Percentiles rank a stretch among this genome's conserved stretches.
phyloP scores from a whole-genome alignment of 2,888 invertebrate genomes.

The Elysia crispata region DNA sequence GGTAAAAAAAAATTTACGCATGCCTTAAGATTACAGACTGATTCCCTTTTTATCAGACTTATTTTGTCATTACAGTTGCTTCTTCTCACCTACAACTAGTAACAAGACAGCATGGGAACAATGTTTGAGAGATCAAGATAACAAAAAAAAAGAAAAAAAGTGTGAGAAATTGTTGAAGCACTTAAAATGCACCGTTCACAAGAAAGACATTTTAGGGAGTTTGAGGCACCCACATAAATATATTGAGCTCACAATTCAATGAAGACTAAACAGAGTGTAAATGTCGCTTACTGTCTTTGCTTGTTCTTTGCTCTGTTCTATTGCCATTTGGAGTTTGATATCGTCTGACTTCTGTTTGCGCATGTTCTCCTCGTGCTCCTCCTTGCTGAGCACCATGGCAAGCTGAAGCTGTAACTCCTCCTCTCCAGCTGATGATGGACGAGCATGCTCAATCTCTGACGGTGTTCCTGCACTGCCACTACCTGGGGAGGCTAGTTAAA shows the following conservation, averaged over 20 bases:
- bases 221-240: background rate
- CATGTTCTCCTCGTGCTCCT: conserved; percentile 95
- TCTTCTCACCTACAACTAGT: no score
- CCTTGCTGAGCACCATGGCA: conserved; percentile 98
- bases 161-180: no score
- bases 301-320: conserved; percentile 86
- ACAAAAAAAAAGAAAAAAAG: no score
- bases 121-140: no score
- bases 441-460: conserved; percentile 90
- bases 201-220: no score
- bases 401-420: conserved; percentile 98
- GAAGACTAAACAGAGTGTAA: background rate
- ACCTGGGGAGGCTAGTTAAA: conserved; percentile 45
- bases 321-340: conserved; percentile 77
- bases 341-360: conserved; percentile 51
- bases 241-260: background rate
- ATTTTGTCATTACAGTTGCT: no score
- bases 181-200: no score
- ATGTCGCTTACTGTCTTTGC: conserved; percentile 53
- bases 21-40: no score
- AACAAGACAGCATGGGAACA: no score
- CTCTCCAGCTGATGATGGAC: conserved; percentile 97
- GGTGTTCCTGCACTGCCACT: conserved; percentile 59
- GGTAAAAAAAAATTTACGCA: no score
- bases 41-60: no score